Conservation (phyloP, 2,888 invertebrate genomes). For the Eremobia ochroleuca region DNA sequence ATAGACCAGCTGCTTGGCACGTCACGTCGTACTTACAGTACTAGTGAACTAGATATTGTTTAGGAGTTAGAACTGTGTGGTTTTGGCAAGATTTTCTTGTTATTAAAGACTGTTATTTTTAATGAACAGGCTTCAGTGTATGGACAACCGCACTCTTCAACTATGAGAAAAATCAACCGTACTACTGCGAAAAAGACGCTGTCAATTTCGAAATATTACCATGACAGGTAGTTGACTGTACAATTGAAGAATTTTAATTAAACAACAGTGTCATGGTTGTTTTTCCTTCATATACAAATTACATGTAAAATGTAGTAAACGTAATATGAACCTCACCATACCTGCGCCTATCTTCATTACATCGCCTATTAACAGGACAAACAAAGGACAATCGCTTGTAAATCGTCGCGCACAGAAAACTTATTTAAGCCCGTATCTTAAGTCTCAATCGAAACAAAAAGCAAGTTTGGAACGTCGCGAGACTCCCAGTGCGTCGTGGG, state of each 20-base stretch:
- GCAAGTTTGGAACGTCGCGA: conserved; percentile 55
- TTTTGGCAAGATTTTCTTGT: conserved; percentile 37
- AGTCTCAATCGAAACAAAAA: conserved; percentile 60
- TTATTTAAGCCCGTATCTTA: conserved; percentile 54
- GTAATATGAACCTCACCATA: conserved; percentile 47
- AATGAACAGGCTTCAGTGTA: not conserved
- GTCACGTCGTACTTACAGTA: conserved; percentile 54
- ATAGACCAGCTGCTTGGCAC: conserved; percentile 70
- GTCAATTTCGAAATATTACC: not conserved
- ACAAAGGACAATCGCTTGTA: conserved; percentile 49
- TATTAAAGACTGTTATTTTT: conserved; percentile 8
- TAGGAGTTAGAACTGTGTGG: conserved; percentile 22
- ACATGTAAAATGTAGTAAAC: conserved; percentile 25
- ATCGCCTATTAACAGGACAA: conserved; percentile 40
- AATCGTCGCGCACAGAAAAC: conserved; percentile 42
- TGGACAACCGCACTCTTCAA: not conserved
- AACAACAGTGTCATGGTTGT: conserved; percentile 19
- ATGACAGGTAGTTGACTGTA: not conserved
- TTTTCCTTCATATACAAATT: conserved; percentile 31
- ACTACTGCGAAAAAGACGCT: not conserved
- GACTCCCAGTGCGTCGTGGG: conserved; percentile 64
- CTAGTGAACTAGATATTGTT: conserved; percentile 50
- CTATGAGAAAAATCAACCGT: not conserved
- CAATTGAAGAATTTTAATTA: conserved; percentile 32
- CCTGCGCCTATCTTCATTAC: conserved; percentile 45